Evolutionary conservation across 2,888 invertebrate species (phyloP).

Genomic region (Harpalus rufipes): DNA sequence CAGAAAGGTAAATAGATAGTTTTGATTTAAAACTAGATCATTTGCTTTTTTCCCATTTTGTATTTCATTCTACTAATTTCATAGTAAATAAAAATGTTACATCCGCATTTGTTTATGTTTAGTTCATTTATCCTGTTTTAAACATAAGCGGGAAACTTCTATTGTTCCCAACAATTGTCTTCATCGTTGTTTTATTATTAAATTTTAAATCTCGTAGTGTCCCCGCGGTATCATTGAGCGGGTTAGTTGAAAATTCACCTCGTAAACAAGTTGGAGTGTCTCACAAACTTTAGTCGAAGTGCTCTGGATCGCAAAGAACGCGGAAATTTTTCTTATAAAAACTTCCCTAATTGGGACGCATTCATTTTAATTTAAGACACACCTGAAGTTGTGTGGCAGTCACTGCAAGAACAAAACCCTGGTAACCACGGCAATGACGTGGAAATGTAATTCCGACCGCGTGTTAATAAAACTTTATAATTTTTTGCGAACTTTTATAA

Average conservation of each 20-base stretch:
- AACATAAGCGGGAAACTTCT: neutral
- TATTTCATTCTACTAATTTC: no score
- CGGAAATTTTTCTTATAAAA: constrained; percentile 39
- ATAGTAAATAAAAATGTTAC: no score
- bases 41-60: no score
- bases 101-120: no score
- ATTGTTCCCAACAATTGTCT: neutral
- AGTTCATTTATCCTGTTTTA: no score
- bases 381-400: constrained; percentile 44
- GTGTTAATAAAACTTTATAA: constrained; percentile 65
- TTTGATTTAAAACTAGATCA: neutral
- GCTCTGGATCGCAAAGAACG: constrained; percentile 6
- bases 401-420: constrained; percentile 12
- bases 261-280: neutral
- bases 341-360: constrained; percentile 60
- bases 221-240: neutral
- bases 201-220: neutral
- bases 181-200: neutral
- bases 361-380: constrained; percentile 56
- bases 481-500: constrained; percentile 48
- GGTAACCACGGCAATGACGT: constrained; percentile 54
- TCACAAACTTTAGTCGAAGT: constrained; percentile 14
- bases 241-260: constrained; percentile 16
- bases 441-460: constrained; percentile 59
- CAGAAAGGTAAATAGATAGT: constrained; percentile 80